phyloP scores from a whole-genome alignment of 2,113 vertebrate species.

The Thinocorus orbignyianus region DNA sequence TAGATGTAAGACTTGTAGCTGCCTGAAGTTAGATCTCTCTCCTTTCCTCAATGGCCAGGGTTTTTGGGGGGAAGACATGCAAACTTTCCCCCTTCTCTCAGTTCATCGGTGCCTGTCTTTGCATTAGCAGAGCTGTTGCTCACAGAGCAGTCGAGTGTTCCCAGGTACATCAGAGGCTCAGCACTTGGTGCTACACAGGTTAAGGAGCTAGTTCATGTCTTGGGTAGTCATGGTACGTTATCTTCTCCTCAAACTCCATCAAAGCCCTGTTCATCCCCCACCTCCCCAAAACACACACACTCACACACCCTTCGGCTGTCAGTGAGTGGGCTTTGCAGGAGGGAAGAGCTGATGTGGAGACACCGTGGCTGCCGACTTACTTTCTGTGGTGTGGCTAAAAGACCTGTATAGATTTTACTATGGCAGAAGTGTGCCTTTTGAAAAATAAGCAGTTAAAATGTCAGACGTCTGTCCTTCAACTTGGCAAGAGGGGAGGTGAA shows the following conservation, averaged over 20 bases:
- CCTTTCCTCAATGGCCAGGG: not conserved
- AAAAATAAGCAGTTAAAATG: not conserved
- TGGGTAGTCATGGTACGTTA: accelerated
- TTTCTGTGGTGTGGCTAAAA: not conserved
- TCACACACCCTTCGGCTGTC: not conserved
- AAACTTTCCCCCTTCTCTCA: not conserved
- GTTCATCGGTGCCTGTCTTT: not conserved
- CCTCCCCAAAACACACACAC: conserved; percentile 13
- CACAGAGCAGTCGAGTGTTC: accelerated
- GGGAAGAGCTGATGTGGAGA: not conserved
- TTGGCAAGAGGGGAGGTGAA: not conserved
- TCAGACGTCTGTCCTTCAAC: not conserved
- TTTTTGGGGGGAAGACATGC: not conserved
- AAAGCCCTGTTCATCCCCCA: not conserved
- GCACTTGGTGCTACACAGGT: accelerated
- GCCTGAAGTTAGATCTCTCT: not conserved
- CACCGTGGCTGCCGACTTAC: not conserved
- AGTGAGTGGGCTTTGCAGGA: not conserved
- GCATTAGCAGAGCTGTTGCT: not conserved
- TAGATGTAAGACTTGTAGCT: not conserved
- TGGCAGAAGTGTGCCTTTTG: not conserved
- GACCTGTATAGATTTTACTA: not conserved
- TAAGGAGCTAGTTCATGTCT: not conserved
- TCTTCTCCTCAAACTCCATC: not conserved
- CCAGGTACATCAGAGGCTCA: not conserved